Base-by-base conservation (phyloP, 2,797 vertebrate species). In the Lutjanus argentimaculatus region DNA sequence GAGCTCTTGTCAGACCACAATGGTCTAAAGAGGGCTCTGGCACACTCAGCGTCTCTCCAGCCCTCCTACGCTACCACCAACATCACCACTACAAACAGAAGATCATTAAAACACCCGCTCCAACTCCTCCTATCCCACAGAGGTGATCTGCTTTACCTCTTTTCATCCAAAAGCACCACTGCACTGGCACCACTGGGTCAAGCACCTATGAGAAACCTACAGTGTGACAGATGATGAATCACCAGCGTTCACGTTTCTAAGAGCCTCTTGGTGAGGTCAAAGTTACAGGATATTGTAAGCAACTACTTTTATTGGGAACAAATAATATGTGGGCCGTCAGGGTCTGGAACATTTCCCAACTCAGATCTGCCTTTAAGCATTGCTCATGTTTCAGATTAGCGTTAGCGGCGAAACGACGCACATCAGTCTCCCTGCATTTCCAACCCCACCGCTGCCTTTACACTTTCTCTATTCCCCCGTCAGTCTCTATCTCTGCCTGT, bases 381-480 rank as follows among this genome's bases (percentile, higher is more conserved):
- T 17, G 67, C 89, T 94, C 86, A 85, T 93, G 91, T 94, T 95
- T 94, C 89, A 90, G 92, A 94, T 95, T 92, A 93, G 79, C 62
- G 52, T 90, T 86, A 73, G 79, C 68, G 77, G 79, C 73, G 85
- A 88, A 78, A 83, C 36, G 74, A 87, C 77, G 49, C 80, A 79
- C 77, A 84, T 85, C 80, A 57, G 42, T 86, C 80, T 75, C 85
- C 46, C 42, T 64, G 67, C 21, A 4, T 72, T 57, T 67, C 61
- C 70, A 49, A 14, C 51, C 64, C 57, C 19, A 61, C 14, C 11
- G 2, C 66, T 51, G 66, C 59, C 73, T 78, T 56, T 52, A 25
- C 73, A 43, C 75, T 59, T 62, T 43, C 21, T 61, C 67, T 79
- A 43, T 75, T 80, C 72, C 58, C 65, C n/a, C 13, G 25, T 89